A percentile compares a stretch with the other conserved stretches of the same genome.
Conservation (phyloP, 2,888 invertebrate genomes). For the Trissolcus brochymenae region DNA sequence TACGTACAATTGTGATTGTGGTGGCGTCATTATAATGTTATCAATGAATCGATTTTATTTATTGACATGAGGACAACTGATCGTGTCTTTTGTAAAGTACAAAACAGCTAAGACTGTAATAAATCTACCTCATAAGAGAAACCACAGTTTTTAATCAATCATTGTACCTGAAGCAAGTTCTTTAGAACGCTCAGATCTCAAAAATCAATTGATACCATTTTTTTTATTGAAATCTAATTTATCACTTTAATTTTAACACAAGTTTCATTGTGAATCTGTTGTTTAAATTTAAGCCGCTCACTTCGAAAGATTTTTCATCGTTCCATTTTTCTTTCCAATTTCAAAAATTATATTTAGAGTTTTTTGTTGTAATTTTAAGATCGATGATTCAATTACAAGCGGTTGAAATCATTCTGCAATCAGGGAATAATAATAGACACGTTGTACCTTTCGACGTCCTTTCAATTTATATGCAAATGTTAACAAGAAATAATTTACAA, state of each 20-base stretch:
- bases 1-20: constrained; percentile 36
- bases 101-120: constrained; percentile 45
- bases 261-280: not conserved
- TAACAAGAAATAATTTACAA: constrained; percentile 20
- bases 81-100: constrained; percentile 26
- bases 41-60: constrained; percentile 46
- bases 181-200: too few relatives aligned
- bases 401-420: constrained; percentile 25
- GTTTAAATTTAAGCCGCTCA: not conserved
- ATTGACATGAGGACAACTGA: constrained; percentile 20
- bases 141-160: constrained; percentile 16
- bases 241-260: not conserved
- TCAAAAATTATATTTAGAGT: not conserved
- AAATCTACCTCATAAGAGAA: constrained; percentile 38
- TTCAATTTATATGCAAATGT: constrained; percentile 30
- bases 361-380: constrained; percentile 27
- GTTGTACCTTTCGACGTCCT: constrained; percentile 18
- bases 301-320: not conserved
- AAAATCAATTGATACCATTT: too few relatives aligned
- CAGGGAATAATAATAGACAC: constrained; percentile 19
- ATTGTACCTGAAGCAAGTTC: constrained; percentile 20
- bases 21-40: constrained; percentile 25
- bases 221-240: too few relatives aligned
- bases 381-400: constrained; percentile 22
- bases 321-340: constrained; percentile 23